Base-by-base conservation (phyloP, 2,888 invertebrate genomes). In the Eristalis intricaria region DNA sequence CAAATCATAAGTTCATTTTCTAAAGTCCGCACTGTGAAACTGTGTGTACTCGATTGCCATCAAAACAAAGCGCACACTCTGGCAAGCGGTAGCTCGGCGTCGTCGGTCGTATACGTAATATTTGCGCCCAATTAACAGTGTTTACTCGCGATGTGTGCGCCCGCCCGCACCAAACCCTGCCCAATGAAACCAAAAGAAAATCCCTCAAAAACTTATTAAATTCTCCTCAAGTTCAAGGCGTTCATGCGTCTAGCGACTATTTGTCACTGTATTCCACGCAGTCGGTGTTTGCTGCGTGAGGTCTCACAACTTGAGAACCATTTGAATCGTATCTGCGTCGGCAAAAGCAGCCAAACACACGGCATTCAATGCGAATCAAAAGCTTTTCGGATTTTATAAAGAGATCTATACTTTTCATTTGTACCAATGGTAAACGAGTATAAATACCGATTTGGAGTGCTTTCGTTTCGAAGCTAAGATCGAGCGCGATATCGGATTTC, bases 101-200 rank as follows among this genome's bases (percentile, higher is more conserved):
- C 76, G 61, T 65, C 63, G 86, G 78, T 50, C 86, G 74, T 83
- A 86, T 83, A 86, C 86, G 86, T 86, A 83, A 78, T 83, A 83
- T 83, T 86, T 86, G 65, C 77, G 69, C 58, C 65, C 65, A 73
- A 82, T 74, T 75, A 82, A 26, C 65, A 65, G 70, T 83, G 77
- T 86, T 78, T 83, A 43, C 70, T 35, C 58, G 56, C 56, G 43
- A 40, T 26, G 32, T 50, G 50, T 50, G 50, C 50, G 19, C 32
- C 13, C n/a, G 43, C 50, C 70, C 23, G 29, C 19, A 22, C 23
- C 38, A 22, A 66, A 60, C 11, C 32, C 26, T 22, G 7, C 64
- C 4, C 26, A 60, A n/a, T 50, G 13, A 64, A 40, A 66, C 56
- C 63, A n/a, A 60, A 23, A 70, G 32, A 76, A 73, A 40, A 43